Base-by-base conservation (phyloP, 1,140 invertebrate genomes). In the Leptoteleia sp. region DNA sequence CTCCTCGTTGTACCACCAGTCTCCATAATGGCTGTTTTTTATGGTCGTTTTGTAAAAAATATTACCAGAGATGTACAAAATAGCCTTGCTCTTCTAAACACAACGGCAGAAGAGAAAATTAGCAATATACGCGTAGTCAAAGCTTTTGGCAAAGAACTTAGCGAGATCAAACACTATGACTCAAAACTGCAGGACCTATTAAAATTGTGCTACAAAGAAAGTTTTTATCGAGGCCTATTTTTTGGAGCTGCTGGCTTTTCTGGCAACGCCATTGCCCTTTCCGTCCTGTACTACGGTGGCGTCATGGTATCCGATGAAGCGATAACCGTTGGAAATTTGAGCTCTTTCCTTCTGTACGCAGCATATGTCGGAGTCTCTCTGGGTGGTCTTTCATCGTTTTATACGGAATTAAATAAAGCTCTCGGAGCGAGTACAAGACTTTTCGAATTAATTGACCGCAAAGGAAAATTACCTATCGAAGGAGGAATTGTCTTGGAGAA, bases 101-200 rank as follows among this genome's bases (percentile, higher is more conserved):
- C 97, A 87, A 92, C 94, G 15, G 96, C 96, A 0, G 97, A 99
- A 90, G 98, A 99, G 84, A 94, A 94, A 80, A 95, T 99, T 37
- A 93, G 94, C 16, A 99, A 98, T 85, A 95, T 99, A 67, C 92
- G 97, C 81, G 99, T 97, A 3, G 97, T 99, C 0, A 95, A 98
- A 89, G 93, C 94, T 1, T 98, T 99, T 87, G 95, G 94, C 1
- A 94, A 96, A 82, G 97, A 99, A 85, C 77, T 90, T 2, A 92
- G 91, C 71, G 98, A 99, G 91, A 92, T 93, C 16, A 76, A 91
- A 13, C 85, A 89, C 0, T 99, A 98, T 82, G 90, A 90, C 42
- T 78, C 87, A 0, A 93, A 94, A 80, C 93, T 99, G 37, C 84
- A 93, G 12, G 89, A 95, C 38, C 92, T 99, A 12, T 87, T 99